These are phyloP conservation scores for Ceratina japonica DNA, from an alignment of 1,140 invertebrate species.

Conservation along the genomic window DNA sequence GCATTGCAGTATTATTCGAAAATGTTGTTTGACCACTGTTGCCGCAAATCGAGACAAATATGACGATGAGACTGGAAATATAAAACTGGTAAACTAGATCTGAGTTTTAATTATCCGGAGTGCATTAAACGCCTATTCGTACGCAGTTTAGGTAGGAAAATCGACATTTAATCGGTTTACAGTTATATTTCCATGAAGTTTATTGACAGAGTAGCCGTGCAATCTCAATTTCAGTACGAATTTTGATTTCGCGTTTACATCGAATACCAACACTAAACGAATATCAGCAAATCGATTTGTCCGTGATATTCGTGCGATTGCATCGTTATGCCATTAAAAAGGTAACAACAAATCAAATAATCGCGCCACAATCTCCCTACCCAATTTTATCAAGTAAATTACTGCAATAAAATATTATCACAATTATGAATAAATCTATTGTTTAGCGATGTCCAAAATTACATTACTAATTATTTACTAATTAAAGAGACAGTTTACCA, in stretches of 20 bases:
- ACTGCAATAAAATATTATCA: too few species aligned
- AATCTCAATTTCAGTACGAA: not conserved
- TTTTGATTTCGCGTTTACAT: not conserved
- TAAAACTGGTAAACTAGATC: not conserved
- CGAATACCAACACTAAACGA: not conserved
- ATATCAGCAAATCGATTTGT: not conserved
- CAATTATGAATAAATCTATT: too few species aligned
- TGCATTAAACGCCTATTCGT: not conserved
- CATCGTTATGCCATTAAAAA: not conserved
- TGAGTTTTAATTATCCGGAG: not conserved
- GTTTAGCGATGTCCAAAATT: too few species aligned
- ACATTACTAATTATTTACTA: too few species aligned
- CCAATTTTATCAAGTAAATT: too few species aligned
- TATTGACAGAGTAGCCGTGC: not conserved
- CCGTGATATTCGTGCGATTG: not conserved
- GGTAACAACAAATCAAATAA: not conserved
- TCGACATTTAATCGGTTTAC: slow-evolving; percentile 12
- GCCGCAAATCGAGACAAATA: not conserved
- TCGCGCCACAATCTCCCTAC: too few species aligned
- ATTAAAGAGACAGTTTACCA: too few species aligned
- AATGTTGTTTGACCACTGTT: not conserved
- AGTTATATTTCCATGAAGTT: slow-evolving; percentile 20
- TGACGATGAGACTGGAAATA: not conserved
- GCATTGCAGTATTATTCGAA: too few species aligned
- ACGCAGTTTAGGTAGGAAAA: not conserved